These are phyloP conservation scores for Bubo bubo DNA, from an alignment of 2,113 vertebrate species.

Conservation along the genomic window DNA sequence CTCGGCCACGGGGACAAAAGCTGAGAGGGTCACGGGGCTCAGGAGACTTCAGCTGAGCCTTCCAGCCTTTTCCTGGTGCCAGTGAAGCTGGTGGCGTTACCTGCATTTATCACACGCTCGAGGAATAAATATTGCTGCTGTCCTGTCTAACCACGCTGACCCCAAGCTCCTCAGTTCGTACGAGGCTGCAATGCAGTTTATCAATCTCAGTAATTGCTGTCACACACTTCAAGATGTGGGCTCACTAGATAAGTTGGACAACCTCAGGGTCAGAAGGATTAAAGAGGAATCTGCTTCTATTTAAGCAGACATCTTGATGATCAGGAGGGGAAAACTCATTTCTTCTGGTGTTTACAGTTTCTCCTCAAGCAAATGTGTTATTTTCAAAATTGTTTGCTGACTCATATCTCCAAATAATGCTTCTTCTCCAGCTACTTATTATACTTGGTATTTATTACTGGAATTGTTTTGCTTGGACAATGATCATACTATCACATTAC, in stretches of 20 bases:
- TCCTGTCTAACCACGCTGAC: neutral
- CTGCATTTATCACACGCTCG: neutral
- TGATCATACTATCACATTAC: neutral
- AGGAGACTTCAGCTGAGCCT: neutral
- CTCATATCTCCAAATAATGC: neutral
- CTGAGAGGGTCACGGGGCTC: neutral
- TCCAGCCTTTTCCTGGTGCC: neutral
- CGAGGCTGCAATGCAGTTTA: neutral
- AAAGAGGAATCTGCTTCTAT: neutral
- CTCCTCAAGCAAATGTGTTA: neutral
- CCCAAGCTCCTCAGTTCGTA: neutral
- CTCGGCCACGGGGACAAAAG: neutral
- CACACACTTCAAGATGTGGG: neutral
- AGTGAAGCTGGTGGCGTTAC: neutral
- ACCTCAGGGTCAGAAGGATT: neutral
- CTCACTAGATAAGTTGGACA: neutral
- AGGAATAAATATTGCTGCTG: neutral
- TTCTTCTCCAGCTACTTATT: neutral
- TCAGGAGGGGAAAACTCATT: neutral
- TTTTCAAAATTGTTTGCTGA: neutral
- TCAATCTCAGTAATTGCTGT: neutral
- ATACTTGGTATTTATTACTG: neutral
- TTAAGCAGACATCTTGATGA: neutral
- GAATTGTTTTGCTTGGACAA: neutral
- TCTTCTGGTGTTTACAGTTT: neutral